Percentiles rank a stretch among this genome's conserved stretches.
Evolutionary conservation across 2,888 invertebrate species (phyloP).

Genomic region (Pseudeuparius sepicola): DNA sequence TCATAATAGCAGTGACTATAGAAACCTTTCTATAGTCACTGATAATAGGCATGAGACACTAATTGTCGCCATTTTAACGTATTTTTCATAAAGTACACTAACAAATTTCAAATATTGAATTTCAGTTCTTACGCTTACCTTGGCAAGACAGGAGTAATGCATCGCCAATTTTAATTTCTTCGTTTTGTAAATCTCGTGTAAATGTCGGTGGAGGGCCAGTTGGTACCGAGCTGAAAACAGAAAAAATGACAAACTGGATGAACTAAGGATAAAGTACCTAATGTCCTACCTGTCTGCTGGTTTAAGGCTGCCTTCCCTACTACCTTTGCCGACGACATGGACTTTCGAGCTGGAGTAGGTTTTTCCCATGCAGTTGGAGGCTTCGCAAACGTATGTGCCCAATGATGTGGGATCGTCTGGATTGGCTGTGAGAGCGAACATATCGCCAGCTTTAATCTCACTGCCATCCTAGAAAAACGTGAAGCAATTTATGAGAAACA

Average conservation of each 20-base stretch:
- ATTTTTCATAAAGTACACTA: too few relatives aligned
- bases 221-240: constrained; percentile 39
- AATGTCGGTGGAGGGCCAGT: constrained; percentile 71
- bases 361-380: constrained; percentile 80
- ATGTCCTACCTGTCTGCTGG: constrained; percentile 53
- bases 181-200: constrained; percentile 62
- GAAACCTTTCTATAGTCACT: too few relatives aligned
- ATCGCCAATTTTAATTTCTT: constrained; percentile 70
- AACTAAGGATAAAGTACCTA: too few relatives aligned
- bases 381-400: constrained; percentile 82
- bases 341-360: constrained; percentile 76
- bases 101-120: too few relatives aligned
- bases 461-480: constrained; percentile 58
- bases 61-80: too few relatives aligned
- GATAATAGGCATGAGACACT: too few relatives aligned
- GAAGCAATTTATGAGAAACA: too few relatives aligned
- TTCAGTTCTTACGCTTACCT: constrained; percentile 41
- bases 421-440: constrained; percentile 77
- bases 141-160: constrained; percentile 63
- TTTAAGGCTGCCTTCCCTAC: constrained; percentile 59
- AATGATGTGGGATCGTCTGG: constrained; percentile 76
- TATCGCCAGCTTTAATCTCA: constrained; percentile 82
- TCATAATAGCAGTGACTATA: too few relatives aligned
- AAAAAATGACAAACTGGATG: too few relatives aligned
- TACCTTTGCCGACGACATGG: constrained; percentile 65